Base-by-base conservation (phyloP, 2,888 invertebrate species). In the Strigamia maritima region DNA sequence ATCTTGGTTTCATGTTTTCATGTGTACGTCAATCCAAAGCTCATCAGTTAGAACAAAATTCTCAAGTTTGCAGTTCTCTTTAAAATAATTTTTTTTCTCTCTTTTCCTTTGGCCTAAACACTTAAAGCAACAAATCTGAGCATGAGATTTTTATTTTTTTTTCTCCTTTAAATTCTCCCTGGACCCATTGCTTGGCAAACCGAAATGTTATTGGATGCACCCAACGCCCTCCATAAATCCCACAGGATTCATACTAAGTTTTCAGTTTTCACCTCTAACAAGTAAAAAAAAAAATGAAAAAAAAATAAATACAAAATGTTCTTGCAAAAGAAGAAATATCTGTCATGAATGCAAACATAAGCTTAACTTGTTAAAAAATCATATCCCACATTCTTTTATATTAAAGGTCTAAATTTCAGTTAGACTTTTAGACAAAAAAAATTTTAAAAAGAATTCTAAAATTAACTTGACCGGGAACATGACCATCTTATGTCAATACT, bases 201-300 rank as follows among this genome's bases (percentile, higher is more conserved):
- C 26, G 16, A 70, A 28, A 70, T 70, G 70, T 70, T 70, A 70
- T 70, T 70, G 28, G 70, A 70, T 24, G 70, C 70, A 26, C 70
- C 70, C 28, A 28, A 26, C 70, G 24, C 24, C 70, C 70, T 70
- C 26, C 1, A 28, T 1, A 26, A 4, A 10, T 28, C 70, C 70
- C 70, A 70, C 7, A 14, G 70, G 70, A 28, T 28, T 70, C 70
- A 70, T 26, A 70, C 70, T 70, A 26, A 70, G 70, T 70, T 70
- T 54, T 26, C 26, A 70, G 70, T 70, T 70, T 54, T 26, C 26
- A 26, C 70, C 26, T 28, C 26, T 28, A 26, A 24, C 70, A 65
- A 22, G 24, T 12, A 54, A 16, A 16, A 19, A 54, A 19, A 6
- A 16, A 19, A 19, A 65, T 10, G 24, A 65, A 22, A 60, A 24